Base-by-base conservation (phyloP, 2,888 invertebrate genomes). In the Notodonta ziczac region DNA sequence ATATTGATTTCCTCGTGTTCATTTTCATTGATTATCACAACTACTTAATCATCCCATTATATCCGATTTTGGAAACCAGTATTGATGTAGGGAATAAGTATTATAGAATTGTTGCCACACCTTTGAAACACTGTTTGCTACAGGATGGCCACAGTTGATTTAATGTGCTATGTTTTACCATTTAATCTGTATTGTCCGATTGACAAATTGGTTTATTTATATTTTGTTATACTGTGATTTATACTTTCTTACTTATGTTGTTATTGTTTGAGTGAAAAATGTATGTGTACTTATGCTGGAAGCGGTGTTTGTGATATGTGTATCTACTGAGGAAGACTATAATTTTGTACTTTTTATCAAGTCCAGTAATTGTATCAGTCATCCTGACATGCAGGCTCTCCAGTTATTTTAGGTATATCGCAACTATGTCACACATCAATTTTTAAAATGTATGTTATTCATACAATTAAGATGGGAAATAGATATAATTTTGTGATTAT, bases 161-260 rank as follows among this genome's bases (percentile, higher is more conserved):
- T 69, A 64, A 65, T 35, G 63, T 46, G 35, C 72, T 74, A 76
- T 67, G 57, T 69, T 62, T 56, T 68, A 55, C 58, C 66, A 58
- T 65, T 69, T 65, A 16, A 16, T 50, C 50, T 68, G 59, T 65
- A 14, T 51, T 46, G 63, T 74, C 71, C 72, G 72, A 72, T 80
- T 72, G 70, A 73, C 76, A 72, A 70, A 74, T 74, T 66, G 73
- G 69, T 78, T 72, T 67, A 60, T 73, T 72, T 68, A 62, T 67
- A 72, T 65, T 62, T 71, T 80, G 74, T 77, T 74, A 63, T 81
- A 81, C 85, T 87, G 87, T 87, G 87, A 65, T 68, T 72, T 76
- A 66, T 77, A 72, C 72, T 79, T 85, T 72, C 80, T 24, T 85
- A 83, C 81, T 83, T 83, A 62, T 77, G 78, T 84, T 83, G 81